Evolutionary conservation across 2,113 vertebrate species (phyloP), one percentile per base, ranked within the genome.

Genomic region (Zootoca vivipara): DNA sequence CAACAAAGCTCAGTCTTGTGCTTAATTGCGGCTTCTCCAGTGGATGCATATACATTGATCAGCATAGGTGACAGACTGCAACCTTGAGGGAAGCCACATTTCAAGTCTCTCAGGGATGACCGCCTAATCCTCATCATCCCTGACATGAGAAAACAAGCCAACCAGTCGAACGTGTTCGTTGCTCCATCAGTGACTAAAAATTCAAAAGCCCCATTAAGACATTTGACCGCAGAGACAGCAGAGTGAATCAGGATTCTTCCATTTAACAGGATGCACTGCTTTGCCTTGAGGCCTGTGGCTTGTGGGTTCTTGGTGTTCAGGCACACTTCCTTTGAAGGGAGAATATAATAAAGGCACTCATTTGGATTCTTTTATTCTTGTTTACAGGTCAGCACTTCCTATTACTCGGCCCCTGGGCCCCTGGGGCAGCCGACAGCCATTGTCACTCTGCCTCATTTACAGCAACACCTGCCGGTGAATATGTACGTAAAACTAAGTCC

Each of bases 391-490:
- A 96, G 91, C 80, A 78, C 93, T 35, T 87, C 95, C 0, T 94
- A 94, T n/a, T 96, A 94, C 5, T 33, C 95, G 0, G 3, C 69
- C 0, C 82, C 96, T 24, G 96, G 93, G 85, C 33, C 96, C 0
- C 77, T 95, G 79, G 96, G 96, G 78, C 94, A 94, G 20, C 89
- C 96, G 0, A 90, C 95, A 0, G 94, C 97, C 85, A 89, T 97
- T 2, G 90, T 97, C 84, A 94, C 95, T 2, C 89, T 97, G 7
- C 96, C 97, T 26, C 90, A 94, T 20, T 96, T 97, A 91, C 97
- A 97, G 94, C 96, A 97, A 5, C 96, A 95, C 26, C 22, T 95
- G 0, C 87, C 97, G 0, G 88, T 96, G 7, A 95, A 97, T 46
- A 95, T 97, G 97, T 97, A 94, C 89, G 97, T 97, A 93, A 46